A percentile compares a stretch with the other conserved stretches of the same genome.
Conservation (phyloP, 2,888 invertebrate genomes). For the Pharmacophagus antenor region DNA sequence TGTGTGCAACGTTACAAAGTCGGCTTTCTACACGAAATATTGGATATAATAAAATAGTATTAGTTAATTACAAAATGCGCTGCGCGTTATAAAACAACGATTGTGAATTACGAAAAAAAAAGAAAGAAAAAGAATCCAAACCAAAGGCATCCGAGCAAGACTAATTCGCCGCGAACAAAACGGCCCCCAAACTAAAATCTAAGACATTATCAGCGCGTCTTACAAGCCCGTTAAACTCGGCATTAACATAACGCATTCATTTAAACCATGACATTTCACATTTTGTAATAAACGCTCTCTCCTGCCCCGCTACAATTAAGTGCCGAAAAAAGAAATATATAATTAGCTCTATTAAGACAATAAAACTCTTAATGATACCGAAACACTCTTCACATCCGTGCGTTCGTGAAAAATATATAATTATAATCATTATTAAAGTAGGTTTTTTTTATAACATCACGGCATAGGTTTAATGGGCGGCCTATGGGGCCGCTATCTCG, state of each 20-base stretch:
- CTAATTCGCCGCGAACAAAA: slow-evolving; percentile 77
- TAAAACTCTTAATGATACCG: slow-evolving; percentile 81
- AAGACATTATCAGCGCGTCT: slow-evolving; percentile 65
- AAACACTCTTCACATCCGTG: slow-evolving; percentile 76
- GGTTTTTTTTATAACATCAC: slow-evolving; percentile 71
- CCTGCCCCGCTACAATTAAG: slow-evolving; percentile 77
- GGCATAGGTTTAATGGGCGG: slow-evolving; percentile 72
- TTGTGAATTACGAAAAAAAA: too few species aligned
- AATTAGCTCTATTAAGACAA: slow-evolving; percentile 81
- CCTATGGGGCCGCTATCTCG: slow-evolving; percentile 71
- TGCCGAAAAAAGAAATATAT: slow-evolving; percentile 74
- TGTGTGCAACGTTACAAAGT: slow-evolving; percentile 34
- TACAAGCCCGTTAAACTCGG: slow-evolving; percentile 69
- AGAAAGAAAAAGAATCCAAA: too few species aligned
- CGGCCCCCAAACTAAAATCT: slow-evolving; percentile 55
- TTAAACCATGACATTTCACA: slow-evolving; percentile 80
- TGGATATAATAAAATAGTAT: slow-evolving; percentile 49
- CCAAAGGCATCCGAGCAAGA: slow-evolving; percentile 67
- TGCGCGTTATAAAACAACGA: slow-evolving; percentile 59
- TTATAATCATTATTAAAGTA: slow-evolving; percentile 81
- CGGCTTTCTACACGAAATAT: slow-evolving; percentile 59
- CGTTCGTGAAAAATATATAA: slow-evolving; percentile 78
- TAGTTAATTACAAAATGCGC: slow-evolving; percentile 43
- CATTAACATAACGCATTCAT: slow-evolving; percentile 79
- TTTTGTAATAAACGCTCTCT: slow-evolving; percentile 78